A percentile compares a stretch with the other conserved stretches of the same genome.
Evolutionary conservation across 2,888 invertebrate genomes (phyloP).

Genomic region (Hirtodrosophila trivittata): DNA sequence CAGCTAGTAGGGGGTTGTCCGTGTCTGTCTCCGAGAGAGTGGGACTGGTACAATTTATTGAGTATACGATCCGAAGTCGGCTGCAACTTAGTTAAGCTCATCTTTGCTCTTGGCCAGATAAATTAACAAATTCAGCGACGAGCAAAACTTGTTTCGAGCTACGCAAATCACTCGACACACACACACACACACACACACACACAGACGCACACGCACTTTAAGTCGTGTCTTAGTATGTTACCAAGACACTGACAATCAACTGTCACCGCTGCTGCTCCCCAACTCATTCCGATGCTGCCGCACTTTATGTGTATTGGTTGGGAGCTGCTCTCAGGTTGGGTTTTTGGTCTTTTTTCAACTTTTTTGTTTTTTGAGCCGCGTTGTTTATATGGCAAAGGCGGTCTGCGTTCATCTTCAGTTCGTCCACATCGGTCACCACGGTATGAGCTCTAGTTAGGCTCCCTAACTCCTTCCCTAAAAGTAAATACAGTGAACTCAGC

Average conservation of each 20-base stretch:
- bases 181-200: slow-evolving; percentile 12
- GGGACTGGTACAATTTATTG: slow-evolving; percentile 35
- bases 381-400: slow-evolving; percentile 84
- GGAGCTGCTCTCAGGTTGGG: slow-evolving; percentile 58
- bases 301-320: slow-evolving; percentile 34
- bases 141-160: slow-evolving; percentile 57
- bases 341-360: slow-evolving; percentile 35
- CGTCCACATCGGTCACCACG: slow-evolving; percentile 84
- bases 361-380: slow-evolving; percentile 52
- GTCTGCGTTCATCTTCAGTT: slow-evolving; percentile 84
- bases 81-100: slow-evolving; percentile 61
- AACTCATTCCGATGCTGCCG: slow-evolving; percentile 19
- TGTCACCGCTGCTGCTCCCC: slow-evolving; percentile 57
- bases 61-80: slow-evolving; percentile 56
- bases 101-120: slow-evolving; percentile 73
- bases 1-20: slow-evolving; percentile 49
- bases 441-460: slow-evolving; percentile 82
- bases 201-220: slow-evolving; percentile 51
- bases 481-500: slow-evolving; percentile 53
- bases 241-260: slow-evolving; percentile 42
- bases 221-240: slow-evolving; percentile 22
- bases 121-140: slow-evolving; percentile 61
- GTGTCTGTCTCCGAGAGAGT: slow-evolving; percentile 27
- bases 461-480: slow-evolving; percentile 45
- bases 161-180: slow-evolving; percentile 34